Evolutionary conservation across 2,888 invertebrate species (phyloP), one percentile per base, ranked within the genome.

Genomic region (Seira sanloemensis): DNA sequence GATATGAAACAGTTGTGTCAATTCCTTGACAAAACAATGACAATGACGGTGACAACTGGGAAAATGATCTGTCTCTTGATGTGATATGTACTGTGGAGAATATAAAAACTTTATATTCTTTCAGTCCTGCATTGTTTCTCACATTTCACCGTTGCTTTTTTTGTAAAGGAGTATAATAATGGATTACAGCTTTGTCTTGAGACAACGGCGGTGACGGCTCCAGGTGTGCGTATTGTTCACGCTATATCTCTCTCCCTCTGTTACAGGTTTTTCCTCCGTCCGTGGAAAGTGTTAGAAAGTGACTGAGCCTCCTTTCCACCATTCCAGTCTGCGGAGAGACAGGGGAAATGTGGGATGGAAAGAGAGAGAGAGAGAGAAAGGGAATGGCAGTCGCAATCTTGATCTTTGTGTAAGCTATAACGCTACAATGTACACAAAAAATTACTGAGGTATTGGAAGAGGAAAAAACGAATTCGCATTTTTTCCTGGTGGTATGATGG

Each of bases 331-430:
- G n/a, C 27, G n/a, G 27, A 65, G 26, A 77, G 21, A 67, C 67
- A 67, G 77, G 77, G 77, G 77, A 77, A 77, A 77, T 77, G 68
- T 77, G 77, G 77, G 77, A 77, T 76, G 46, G 46, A n/a, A 25
- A 18, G 25, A 67, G 25, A 67, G 67, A 18, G 25, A 67, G 25
- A 67, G 25, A 18, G 23, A 25, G 37, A 37, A 37, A 7, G 37
- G 37, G 37, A 37, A 37, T 37, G 37, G 37, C 37, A 37, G 5
- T 7, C 37, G 67, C 67, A 67, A 67, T 67, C 24, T 23, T 24
- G 67, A 67, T 9, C 21, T 19, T 9, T 21, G 21, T 23, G 67
- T 67, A 16, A 67, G 23, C n/a, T 16, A 23, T 9, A 67, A n/a
- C 24, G 67, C 19, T 23, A 21, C 5, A 19, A 18, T 9, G 67